These are phyloP conservation scores for Neoarius graeffei DNA, from an alignment of 2,113 vertebrate genomes.

Conservation along the genomic window DNA sequence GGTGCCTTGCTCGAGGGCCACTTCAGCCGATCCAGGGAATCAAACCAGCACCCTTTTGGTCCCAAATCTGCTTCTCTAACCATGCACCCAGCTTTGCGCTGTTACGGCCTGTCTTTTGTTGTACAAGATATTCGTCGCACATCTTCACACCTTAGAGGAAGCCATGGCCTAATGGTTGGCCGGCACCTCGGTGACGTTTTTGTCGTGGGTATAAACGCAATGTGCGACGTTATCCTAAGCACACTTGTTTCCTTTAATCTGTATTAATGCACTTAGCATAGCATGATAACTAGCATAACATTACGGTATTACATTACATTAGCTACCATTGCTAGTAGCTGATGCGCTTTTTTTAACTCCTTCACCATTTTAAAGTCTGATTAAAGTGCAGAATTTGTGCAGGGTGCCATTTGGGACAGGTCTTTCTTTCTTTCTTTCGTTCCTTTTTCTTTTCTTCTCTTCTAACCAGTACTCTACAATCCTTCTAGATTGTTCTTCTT, in stretches of 20 bases:
- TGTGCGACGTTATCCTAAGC: not conserved
- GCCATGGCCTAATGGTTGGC: too few species aligned
- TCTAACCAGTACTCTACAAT: conserved; percentile 77
- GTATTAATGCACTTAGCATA: not conserved
- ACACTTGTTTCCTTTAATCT: not conserved
- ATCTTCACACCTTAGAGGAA: too few species aligned
- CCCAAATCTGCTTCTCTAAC: too few species aligned
- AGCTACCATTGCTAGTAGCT: not conserved
- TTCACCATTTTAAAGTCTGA: not conserved
- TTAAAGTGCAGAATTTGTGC: not conserved
- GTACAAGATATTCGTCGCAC: too few species aligned
- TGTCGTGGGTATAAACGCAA: not conserved
- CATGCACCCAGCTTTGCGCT: too few species aligned
- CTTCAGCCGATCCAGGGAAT: too few species aligned
- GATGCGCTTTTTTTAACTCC: not conserved
- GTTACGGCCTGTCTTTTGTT: too few species aligned
- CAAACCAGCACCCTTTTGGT: too few species aligned
- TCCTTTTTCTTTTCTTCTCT: conserved; percentile 49
- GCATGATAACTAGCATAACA: not conserved
- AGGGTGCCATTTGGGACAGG: conserved; percentile 4
- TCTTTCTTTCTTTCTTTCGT: conserved; percentile 31
- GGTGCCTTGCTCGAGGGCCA: too few species aligned
- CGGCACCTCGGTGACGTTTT: not conserved
- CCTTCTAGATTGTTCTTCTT: conserved; percentile 71
- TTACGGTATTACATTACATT: not conserved